Percentiles rank a stretch among this genome's conserved stretches.
Conservation (phyloP, 2,888 invertebrate species). For the Acronicta leporina region DNA sequence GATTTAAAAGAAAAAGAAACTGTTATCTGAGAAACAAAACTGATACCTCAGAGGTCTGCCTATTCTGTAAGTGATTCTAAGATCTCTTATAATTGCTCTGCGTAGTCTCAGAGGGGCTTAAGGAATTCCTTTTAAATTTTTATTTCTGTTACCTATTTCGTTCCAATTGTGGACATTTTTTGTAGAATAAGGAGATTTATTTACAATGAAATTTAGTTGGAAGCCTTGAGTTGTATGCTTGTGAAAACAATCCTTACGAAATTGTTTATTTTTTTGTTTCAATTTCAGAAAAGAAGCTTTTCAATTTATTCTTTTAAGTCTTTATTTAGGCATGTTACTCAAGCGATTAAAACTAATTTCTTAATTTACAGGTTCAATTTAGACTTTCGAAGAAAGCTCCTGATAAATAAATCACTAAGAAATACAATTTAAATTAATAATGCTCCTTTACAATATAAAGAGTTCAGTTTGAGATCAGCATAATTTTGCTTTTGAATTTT, state of each 20-base stretch:
- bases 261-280: conserved; percentile 1
- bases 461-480: no score
- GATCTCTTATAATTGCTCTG: conserved; percentile 68
- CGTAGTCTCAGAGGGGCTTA: conserved; percentile 56
- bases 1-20: conserved; percentile 24
- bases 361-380: no score
- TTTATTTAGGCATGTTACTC: no score
- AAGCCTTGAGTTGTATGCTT: conserved; percentile 2
- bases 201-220: conserved; percentile 25
- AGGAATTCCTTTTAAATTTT: conserved; percentile 47
- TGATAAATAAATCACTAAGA: no score
- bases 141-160: conserved; percentile 46
- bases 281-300: not conserved
- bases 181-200: conserved; percentile 38
- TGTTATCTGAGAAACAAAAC: conserved; percentile 2
- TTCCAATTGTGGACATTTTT: conserved; percentile 27
- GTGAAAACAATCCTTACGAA: not conserved
- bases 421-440: no score
- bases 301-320: no score
- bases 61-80: conserved; percentile 52
- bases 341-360: no score
- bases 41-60: conserved; percentile 28
- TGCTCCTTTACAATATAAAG: no score
- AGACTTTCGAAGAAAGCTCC: no score
- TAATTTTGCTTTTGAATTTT: no score